Base-by-base conservation (phyloP, 2,797 vertebrate species). In the Chaetophractus vellerosus region DNA sequence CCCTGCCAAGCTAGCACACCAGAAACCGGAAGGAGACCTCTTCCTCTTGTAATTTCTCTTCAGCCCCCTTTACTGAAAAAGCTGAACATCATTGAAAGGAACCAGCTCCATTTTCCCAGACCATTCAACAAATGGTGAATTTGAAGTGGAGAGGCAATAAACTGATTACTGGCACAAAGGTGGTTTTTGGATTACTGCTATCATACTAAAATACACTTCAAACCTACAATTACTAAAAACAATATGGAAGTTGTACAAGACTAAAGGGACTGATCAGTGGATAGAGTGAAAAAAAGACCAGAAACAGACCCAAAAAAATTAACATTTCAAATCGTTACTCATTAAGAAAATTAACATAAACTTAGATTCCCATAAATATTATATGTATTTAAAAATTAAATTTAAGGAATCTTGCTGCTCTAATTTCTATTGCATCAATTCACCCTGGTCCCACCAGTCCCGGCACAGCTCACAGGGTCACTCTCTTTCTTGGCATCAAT, bases 181-280 rank as follows among this genome's bases (percentile, higher is more conserved):
- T 72, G 18, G 59, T 89, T 91, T 89, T 91, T 94, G 59, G 38
- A 82, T 79, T 45, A 71, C 5, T 12, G 66, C 24, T 52, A 26
- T 16, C 41, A 87, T 66, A 83, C 64, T 81, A 91, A 87, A 75
- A 91, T 87, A 66, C 11, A 24, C n/a, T 82, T 94, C 59, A 94
- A 93, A 91, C 69, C 9, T 74, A 6, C 79, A 82, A 82, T 78
- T 83, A 63, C 86, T 89, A 48, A 79, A 74, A 94, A 76, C 33
- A 89, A 38, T 38, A 48, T 21, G 38, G 68, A 28, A 79, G 5
- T 9, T 2, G 26, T 21, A 86, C 3, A 61, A 82, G n/a, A 83
- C 63, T 85, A 59, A 95, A 90, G 90, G 88, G 57, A 81, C 1
- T 52, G 31, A 85, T 41, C 24, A 88, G 52, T 11, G 26, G 21